Evolutionary conservation across 2,113 vertebrate species (phyloP).

Genomic region (Mustelus asterias): DNA sequence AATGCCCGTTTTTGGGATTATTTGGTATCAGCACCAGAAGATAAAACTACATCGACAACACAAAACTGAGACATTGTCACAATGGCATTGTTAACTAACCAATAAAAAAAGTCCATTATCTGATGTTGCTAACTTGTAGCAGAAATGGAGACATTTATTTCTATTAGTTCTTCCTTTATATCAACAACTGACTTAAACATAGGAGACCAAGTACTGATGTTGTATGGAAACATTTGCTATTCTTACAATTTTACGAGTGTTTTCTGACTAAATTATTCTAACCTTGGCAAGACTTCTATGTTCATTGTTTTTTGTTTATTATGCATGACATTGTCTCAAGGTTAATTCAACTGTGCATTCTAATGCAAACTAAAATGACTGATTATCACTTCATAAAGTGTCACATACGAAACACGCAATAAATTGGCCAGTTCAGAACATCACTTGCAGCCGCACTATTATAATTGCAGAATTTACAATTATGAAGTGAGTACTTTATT

Average conservation of each 20-base stretch:
- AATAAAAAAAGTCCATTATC: neutral
- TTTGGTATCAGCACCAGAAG: constrained; percentile 3
- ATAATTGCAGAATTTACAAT: neutral
- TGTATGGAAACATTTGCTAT: constrained; percentile 16
- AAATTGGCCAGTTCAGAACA: neutral
- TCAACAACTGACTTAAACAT: neutral
- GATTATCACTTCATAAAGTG: neutral
- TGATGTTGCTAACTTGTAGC: constrained; percentile 23
- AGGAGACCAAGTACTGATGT: neutral
- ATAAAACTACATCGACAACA: neutral
- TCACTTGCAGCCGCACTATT: neutral
- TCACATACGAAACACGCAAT: neutral
- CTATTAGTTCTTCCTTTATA: neutral
- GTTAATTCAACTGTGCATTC: neutral
- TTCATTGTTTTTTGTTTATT: neutral
- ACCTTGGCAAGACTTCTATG: neutral
- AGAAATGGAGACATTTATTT: constrained; percentile 27
- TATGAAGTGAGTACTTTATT: neutral
- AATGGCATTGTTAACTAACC: constrained; percentile 9
- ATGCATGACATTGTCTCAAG: neutral
- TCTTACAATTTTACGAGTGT: neutral
- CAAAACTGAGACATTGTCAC: constrained; percentile 19
- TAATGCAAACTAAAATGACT: neutral
- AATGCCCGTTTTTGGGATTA: neutral
- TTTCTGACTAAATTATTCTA: constrained; percentile 3